These are phyloP conservation scores for Eleutherodactylus coqui DNA, from an alignment of 2,797 vertebrate species.

Conservation along the genomic window DNA sequence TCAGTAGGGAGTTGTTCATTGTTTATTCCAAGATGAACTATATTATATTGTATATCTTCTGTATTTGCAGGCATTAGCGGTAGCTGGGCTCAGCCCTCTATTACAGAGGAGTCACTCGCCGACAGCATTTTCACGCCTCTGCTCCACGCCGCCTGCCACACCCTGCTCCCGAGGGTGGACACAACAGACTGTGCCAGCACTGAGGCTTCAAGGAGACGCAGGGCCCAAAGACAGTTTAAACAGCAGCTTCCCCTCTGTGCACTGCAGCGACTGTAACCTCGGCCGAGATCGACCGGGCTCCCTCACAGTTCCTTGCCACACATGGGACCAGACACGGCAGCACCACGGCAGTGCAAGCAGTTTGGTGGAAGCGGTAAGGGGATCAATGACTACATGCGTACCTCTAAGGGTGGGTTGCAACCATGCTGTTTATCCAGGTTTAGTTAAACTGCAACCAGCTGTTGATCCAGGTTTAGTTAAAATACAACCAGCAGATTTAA, in stretches of 20 bases:
- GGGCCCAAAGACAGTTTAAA: constrained; percentile 94
- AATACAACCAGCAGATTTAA: no score
- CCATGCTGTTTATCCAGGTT: no score
- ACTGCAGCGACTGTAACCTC: constrained; percentile 83
- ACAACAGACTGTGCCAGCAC: constrained; percentile 80
- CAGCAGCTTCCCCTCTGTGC: constrained; percentile 93
- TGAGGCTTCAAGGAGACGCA: constrained; percentile 80
- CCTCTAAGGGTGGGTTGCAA: no score
- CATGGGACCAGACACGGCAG: constrained; percentile 80
- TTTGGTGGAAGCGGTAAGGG: constrained; percentile 94
- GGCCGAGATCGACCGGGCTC: constrained; percentile 86
- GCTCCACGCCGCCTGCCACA: constrained; percentile 86
- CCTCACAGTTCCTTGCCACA: constrained; percentile 87
- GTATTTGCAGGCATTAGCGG: constrained; percentile 86
- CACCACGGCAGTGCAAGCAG: constrained; percentile 93
- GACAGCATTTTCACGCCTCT: constrained; percentile 84
- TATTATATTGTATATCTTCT: background rate
- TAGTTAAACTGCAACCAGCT: no score
- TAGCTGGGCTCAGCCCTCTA: constrained; percentile 92
- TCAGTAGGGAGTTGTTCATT: background rate
- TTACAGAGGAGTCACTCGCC: constrained; percentile 94
- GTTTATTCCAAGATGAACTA: background rate
- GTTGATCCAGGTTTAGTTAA: no score
- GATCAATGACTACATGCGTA: background rate
- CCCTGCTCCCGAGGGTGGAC: constrained; percentile 78